Conservation (phyloP, 30 jellyfish, hydroid and myxozoan genomes). For the Phacellophora camtschatica region DNA sequence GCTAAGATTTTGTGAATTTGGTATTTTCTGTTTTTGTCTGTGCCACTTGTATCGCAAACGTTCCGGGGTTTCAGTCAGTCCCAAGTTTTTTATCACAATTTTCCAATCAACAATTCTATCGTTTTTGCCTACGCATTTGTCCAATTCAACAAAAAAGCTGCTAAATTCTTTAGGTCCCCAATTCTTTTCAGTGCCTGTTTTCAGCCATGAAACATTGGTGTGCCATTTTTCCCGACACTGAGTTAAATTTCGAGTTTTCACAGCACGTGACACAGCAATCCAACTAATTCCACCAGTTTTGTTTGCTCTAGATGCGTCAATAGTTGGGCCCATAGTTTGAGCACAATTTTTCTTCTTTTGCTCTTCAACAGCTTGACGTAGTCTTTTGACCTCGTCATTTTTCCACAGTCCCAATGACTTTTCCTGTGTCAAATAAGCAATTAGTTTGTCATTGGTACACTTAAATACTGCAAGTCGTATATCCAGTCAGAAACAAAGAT, state of each 20-base stretch:
- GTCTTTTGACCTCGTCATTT: not conserved
- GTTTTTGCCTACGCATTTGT: constrained; percentile 8
- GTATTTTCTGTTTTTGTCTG: no score
- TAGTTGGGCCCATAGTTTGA: not conserved
- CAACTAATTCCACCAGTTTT: not conserved
- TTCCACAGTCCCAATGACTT: not conserved
- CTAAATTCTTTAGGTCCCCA: constrained; percentile 18
- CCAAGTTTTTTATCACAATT: not conserved
- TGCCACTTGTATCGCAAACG: constrained; percentile 16
- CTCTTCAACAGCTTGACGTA: not conserved
- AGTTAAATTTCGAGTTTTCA: constrained; percentile 30
- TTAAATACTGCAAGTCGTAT: no score
- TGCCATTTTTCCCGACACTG: constrained; percentile 42
- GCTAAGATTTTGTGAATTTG: no score
- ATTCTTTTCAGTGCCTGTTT: not conserved
- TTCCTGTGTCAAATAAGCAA: no score
- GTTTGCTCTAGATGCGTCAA: no score
- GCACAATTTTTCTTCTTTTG: not conserved
- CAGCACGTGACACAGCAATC: constrained; percentile 9
- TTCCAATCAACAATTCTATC: constrained; percentile 52
- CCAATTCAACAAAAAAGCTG: not conserved
- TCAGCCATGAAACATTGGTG: constrained; percentile 5
- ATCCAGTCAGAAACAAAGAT: no score
- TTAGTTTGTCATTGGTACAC: no score
- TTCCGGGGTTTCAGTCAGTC: not conserved